Percentiles rank a stretch among this genome's conserved stretches.
These are phyloP conservation scores for Setipinna tenuifilis DNA, from an alignment of 2,797 vertebrate genomes.

Conservation along the genomic window DNA sequence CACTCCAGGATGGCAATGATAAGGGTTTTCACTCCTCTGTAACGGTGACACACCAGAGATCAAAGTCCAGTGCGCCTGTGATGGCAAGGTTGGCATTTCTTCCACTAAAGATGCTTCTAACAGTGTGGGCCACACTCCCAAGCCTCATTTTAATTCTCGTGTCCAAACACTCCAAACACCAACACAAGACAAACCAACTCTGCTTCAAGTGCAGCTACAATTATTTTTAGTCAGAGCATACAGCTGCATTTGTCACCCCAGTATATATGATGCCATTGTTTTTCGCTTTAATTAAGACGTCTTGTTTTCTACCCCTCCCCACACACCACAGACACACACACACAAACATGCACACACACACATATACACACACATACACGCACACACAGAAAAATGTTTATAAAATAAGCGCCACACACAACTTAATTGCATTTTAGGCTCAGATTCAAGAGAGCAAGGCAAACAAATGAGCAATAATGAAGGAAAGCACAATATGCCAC, in stretches of 20 bases:
- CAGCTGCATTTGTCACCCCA: slow-evolving; percentile 20
- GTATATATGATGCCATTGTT: slow-evolving; percentile 41
- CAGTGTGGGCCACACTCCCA: neutral
- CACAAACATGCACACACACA: slow-evolving; percentile 27
- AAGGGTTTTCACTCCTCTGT: slow-evolving; percentile 87
- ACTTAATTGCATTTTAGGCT: slow-evolving; percentile 50
- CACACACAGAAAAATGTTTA: slow-evolving; percentile 9
- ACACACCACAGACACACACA: slow-evolving; percentile 20
- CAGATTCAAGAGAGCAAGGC: slow-evolving; percentile 40
- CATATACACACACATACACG: slow-evolving; percentile 23
- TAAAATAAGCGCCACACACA: slow-evolving; percentile 4
- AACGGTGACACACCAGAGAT: slow-evolving; percentile 83
- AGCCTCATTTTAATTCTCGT: neutral
- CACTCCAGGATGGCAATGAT: slow-evolving; percentile 86
- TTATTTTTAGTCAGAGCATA: slow-evolving; percentile 43
- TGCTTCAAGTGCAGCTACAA: neutral
- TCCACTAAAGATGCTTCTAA: neutral
- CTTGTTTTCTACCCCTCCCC: slow-evolving; percentile 50
- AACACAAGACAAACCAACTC: neutral
- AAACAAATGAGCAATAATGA: slow-evolving; percentile 53
- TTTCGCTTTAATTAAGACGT: slow-evolving; percentile 59
- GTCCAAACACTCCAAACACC: neutral
- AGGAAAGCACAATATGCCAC: slow-evolving; percentile 49
- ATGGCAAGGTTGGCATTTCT: slow-evolving; percentile 43
- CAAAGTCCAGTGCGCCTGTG: slow-evolving; percentile 79